A percentile compares a stretch with the other conserved stretches of the same genome.
These are phyloP conservation scores for Cheilosia impressa DNA, from an alignment of 2,888 invertebrate genomes.

Conservation along the genomic window DNA sequence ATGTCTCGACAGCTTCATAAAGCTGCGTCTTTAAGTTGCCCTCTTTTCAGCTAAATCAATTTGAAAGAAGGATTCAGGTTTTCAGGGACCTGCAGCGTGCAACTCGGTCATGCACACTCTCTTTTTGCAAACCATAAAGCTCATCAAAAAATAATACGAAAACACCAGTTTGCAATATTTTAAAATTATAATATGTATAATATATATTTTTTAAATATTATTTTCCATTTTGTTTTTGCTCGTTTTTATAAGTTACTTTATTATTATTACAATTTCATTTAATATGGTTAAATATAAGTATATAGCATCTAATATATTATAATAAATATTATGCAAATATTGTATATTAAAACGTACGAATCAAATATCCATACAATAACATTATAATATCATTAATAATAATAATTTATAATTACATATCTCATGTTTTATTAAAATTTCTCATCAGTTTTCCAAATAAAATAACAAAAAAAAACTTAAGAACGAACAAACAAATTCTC, in stretches of 20 bases:
- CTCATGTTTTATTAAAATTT: conserved; percentile 25
- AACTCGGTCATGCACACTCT: too few species aligned
- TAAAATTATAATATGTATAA: conserved; percentile 57
- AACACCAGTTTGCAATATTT: conserved; percentile 41
- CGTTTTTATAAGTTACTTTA: conserved; percentile 46
- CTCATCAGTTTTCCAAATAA: background rate
- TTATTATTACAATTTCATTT: conserved; percentile 62
- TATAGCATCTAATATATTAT: conserved; percentile 72
- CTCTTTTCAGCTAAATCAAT: too few species aligned
- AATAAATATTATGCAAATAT: conserved; percentile 74
- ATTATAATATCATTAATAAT: conserved; percentile 64
- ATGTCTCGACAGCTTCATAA: too few species aligned
- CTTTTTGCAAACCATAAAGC: background rate
- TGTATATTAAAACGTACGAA: conserved; percentile 71
- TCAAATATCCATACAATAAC: conserved; percentile 60
- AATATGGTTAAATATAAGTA: conserved; percentile 58
- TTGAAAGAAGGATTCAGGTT: too few species aligned
- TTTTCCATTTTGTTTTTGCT: conserved; percentile 50
- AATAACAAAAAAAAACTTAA: conserved; percentile 21
- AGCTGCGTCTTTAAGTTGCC: too few species aligned
- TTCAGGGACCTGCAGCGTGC: too few species aligned
- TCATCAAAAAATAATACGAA: background rate
- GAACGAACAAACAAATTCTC: background rate
- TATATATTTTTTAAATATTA: conserved; percentile 46
- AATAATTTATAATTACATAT: conserved; percentile 43